Evolutionary conservation across 2,797 vertebrate genomes (phyloP), one percentile per base, ranked within the genome.

Genomic region (Halcyon leucocephala): DNA sequence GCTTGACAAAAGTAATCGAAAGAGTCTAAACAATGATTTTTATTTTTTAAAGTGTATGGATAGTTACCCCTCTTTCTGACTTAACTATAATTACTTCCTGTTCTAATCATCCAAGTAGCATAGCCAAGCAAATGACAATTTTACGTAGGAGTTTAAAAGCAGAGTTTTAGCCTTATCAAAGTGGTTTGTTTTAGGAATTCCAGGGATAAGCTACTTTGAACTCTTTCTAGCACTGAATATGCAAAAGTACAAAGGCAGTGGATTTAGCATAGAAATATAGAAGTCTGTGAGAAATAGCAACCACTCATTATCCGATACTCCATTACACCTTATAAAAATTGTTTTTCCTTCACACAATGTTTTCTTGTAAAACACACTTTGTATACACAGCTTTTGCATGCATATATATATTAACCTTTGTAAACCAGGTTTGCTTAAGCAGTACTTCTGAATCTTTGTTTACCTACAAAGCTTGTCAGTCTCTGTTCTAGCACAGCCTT

Each of bases 401-500:
- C 26, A 21, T n/a, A 21, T 31, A 14, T 66, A 12, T 85, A 37
- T 48, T 89, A 70, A 67, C 7, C 39, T 73, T 80, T 6, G 8
- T 55, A 78, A 91, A 82, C n/a, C 37, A 83, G 13, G 55, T 90
- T 89, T 86, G 44, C 52, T 93, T 92, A 51, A 2, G 3, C 35
- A 73, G 8, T 54, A 39, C n/a, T 83, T 95, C 74, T 94, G 52
- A 91, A 87, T 73, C 17, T 86, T 2, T 85, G 28, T 89, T 92
- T 95, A 77, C 71, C 19, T 87, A 51, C 69, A 95, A 86, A 79
- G 8, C 65, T 60, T 65, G 28, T 71, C 76, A 77, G 25, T 46
- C 55, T 94, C 79, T 79, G 51, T 83, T 95, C 29, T 44, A 70
- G 67, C 66, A 46, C 54, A 86, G 44, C 57, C 90, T 90, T 95